Evolutionary conservation across 2,797 vertebrate genomes (phyloP).

Genomic region (Sebastes diploproa): DNA sequence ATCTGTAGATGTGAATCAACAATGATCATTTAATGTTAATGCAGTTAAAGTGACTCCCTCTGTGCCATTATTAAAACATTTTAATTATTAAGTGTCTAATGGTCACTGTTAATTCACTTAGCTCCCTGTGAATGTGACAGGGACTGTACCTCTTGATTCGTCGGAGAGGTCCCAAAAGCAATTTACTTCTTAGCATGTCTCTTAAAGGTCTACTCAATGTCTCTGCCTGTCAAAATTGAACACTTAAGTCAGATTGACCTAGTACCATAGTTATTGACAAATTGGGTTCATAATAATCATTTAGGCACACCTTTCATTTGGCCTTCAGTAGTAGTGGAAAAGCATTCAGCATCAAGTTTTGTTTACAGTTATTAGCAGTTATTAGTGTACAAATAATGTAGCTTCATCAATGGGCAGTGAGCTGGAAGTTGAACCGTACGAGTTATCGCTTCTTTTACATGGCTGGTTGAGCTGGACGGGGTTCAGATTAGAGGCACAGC

Average conservation of each 20-base stretch:
- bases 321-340: background rate
- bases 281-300: constrained; percentile 51
- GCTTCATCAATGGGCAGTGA: background rate
- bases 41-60: constrained; percentile 73
- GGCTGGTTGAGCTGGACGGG: constrained; percentile 23
- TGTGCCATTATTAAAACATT: constrained; percentile 75
- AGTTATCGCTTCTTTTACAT: constrained; percentile 26
- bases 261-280: constrained; percentile 54
- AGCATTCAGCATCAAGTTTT: background rate
- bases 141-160: constrained; percentile 38
- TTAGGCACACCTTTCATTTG: constrained; percentile 9
- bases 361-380: background rate
- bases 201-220: constrained; percentile 40
- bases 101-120: constrained; percentile 72
- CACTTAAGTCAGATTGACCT: constrained; percentile 22
- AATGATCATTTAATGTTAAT: constrained; percentile 79
- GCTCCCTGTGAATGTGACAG: constrained; percentile 64
- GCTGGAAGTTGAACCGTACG: background rate
- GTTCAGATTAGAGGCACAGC: constrained; percentile 21
- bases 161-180: constrained; percentile 65
- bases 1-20: constrained; percentile 24
- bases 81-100: constrained; percentile 81
- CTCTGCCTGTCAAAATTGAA: constrained; percentile 49
- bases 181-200: constrained; percentile 58
- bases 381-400: background rate